Evolutionary conservation across 2,888 invertebrate genomes (phyloP).

Genomic region (Chorisops tibialis): DNA sequence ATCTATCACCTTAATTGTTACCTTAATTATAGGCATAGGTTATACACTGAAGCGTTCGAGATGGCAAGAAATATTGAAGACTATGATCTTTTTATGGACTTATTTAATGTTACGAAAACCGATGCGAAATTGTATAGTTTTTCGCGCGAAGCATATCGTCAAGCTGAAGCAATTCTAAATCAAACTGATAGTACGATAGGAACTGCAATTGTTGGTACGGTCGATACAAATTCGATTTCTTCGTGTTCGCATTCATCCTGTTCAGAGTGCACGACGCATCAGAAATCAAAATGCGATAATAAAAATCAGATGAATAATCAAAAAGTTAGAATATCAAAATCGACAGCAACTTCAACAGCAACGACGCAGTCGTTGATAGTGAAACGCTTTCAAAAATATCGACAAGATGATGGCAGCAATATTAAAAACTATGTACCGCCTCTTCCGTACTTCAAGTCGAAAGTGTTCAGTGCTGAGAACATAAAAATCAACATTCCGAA

Average conservation of each 20-base stretch:
- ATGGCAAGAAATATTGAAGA: constrained; percentile 81
- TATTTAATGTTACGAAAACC: constrained; percentile 68
- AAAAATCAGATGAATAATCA: constrained; percentile 3
- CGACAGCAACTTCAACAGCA: not conserved
- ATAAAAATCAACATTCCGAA: constrained; percentile 52
- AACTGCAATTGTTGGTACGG: constrained; percentile 42
- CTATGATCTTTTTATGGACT: constrained; percentile 83
- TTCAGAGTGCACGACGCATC: constrained; percentile 57
- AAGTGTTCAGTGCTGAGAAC: constrained; percentile 48
- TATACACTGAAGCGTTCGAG: constrained; percentile 78
- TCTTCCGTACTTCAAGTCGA: constrained; percentile 49
- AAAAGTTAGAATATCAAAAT: not conserved
- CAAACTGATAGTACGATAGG: constrained; percentile 44
- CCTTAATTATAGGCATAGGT: constrained; percentile 57
- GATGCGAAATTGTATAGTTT: constrained; percentile 59
- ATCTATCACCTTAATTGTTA: too few relatives aligned
- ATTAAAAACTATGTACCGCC: constrained; percentile 50
- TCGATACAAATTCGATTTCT: constrained; percentile 51
- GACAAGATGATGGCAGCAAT: not conserved
- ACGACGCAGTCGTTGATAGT: constrained; percentile 22
- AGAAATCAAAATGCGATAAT: constrained; percentile 48
- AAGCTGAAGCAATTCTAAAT: constrained; percentile 57
- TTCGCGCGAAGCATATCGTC: constrained; percentile 66
- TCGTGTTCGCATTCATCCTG: constrained; percentile 67
- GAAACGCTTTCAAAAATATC: constrained; percentile 28